Evolutionary conservation across 1,140 invertebrate genomes (phyloP), one percentile per base, ranked within the genome.

Genomic region (Tribolium madens): DNA sequence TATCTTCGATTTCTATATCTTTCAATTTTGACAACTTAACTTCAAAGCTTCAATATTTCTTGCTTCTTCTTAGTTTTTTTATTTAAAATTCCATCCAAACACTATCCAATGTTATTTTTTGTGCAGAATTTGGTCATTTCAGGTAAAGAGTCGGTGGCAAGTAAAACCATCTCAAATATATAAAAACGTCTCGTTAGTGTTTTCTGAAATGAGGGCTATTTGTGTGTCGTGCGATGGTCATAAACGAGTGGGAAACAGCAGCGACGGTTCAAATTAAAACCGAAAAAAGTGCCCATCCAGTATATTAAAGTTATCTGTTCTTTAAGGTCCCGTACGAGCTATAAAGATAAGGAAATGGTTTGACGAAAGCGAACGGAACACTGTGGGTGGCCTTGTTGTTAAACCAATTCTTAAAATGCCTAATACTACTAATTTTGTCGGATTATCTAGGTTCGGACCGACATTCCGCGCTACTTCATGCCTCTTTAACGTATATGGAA

Each of bases 351-450:
- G 71, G 52, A 71, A 50, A 71, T 71, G 68, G 36, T 50, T 36
- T 48, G 48, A 42, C n/a, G 71, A 53, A 73, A 53, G 71, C 33
- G 31, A 33, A 52, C 18, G 46, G 47, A 15, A 71, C 68, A 47
- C 68, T 12, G 9, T 73, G 71, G 71, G 71, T 73, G 71, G 71
- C 48, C 71, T 33, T 48, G 70, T 57, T 73, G 71, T 73, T 73
- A 73, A 73, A 73, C 71, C 71, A 73, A 73, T 73, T 73, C 71
- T 73, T 73, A 52, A 73, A 73, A 73, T 73, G 33, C 71, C 21
- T 73, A 73, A 12, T 60, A 73, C 48, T 53, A 73, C 71, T 73
- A 73, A 73, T 73, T 73, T 73, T 48, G 52, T 73, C 50, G 52
- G 52, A 73, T 73, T 73, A 73, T 53, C 71, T 53, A 53, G 52